Evolutionary conservation across 2,113 vertebrate species (phyloP), one percentile per base, ranked within the genome.

Genomic region (Camarhynchus parvulus): DNA sequence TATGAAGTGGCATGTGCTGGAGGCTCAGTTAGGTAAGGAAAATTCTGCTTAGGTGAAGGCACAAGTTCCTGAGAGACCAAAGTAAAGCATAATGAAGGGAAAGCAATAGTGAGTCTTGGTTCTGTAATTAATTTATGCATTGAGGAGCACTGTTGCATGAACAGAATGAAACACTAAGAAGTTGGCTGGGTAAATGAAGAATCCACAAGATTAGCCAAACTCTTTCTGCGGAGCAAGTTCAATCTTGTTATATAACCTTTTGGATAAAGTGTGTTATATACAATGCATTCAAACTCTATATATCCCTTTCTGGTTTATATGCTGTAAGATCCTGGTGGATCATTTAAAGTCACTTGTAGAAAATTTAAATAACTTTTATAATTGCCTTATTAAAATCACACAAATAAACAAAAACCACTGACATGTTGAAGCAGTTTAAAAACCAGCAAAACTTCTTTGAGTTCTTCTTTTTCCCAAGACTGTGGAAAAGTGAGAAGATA

Each of bases 1-100:
- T 92, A 56, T 88, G 79, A 92, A 95, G 88, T 85, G 68, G 55
- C 84, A 31, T 76, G 33, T 91, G 81, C 89, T 95, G 72, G 63
- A 88, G 86, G 59, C 75, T 94, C 37, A 72, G 0, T 90, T 94
- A 76, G 80, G 61, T 86, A 92, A 91, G 82, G 85, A 86, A 9
- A 84, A 11, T 64, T 74, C 58, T 90, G 56, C 73, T 81, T 86
- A 85, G 52, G 75, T 89, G 59, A 68, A 87, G 67, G 41, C 73
- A 76, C 47, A 83, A 75, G 41, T 52, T 92, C 67, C 68, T 88
- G 68, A 70, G 56, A 75, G 52, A 52, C 63, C 46, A 50, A 87
- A 91, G n/a, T 58, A 66, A 77, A 49, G 72, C 5, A 7, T 85
- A 70, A 93, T 41, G 63, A 83, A 87, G 22, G 53, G 44, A 81